Evolutionary conservation across 2,113 vertebrate genomes (phyloP).

Genomic region (Danionella cerebrum): DNA sequence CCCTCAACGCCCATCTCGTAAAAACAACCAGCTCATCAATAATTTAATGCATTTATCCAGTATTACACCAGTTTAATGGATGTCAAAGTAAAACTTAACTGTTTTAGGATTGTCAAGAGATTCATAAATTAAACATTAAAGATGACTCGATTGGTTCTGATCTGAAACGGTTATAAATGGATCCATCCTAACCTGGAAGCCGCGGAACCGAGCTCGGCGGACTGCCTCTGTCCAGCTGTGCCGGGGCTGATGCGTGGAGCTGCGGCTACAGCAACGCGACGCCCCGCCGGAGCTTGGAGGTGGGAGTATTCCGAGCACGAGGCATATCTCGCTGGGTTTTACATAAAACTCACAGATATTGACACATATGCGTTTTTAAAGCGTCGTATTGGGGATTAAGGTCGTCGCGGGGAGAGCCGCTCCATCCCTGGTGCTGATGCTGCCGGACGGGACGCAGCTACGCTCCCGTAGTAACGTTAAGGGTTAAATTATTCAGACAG

Average conservation of each 20-base stretch:
- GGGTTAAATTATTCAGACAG: conserved; percentile 27
- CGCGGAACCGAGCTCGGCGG: too few relatives aligned
- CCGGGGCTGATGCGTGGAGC: conserved; percentile 22
- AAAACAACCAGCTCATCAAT: neutral
- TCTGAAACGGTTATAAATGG: too few relatives aligned
- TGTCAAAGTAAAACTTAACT: too few relatives aligned
- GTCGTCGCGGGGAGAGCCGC: neutral
- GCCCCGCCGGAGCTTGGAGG: conserved; percentile 12
- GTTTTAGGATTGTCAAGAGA: too few relatives aligned
- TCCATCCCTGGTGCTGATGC: conserved; percentile 21
- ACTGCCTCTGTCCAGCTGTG: conserved; percentile 22
- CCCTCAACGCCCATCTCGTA: neutral
- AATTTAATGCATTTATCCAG: too few relatives aligned
- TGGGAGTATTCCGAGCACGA: conserved; percentile 13
- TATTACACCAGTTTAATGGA: too few relatives aligned
- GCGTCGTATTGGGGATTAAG: neutral
- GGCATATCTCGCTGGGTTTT: conserved; percentile 28
- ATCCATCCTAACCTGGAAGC: neutral
- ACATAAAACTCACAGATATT: neutral
- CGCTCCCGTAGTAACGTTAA: neutral
- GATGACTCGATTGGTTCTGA: too few relatives aligned
- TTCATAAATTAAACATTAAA: too few relatives aligned
- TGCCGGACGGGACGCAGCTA: conserved; percentile 1
- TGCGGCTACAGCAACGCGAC: conserved; percentile 13
- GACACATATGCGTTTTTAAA: neutral